These are phyloP conservation scores for Sphinx pinastri DNA, from an alignment of 2,888 invertebrate genomes.

Conservation along the genomic window DNA sequence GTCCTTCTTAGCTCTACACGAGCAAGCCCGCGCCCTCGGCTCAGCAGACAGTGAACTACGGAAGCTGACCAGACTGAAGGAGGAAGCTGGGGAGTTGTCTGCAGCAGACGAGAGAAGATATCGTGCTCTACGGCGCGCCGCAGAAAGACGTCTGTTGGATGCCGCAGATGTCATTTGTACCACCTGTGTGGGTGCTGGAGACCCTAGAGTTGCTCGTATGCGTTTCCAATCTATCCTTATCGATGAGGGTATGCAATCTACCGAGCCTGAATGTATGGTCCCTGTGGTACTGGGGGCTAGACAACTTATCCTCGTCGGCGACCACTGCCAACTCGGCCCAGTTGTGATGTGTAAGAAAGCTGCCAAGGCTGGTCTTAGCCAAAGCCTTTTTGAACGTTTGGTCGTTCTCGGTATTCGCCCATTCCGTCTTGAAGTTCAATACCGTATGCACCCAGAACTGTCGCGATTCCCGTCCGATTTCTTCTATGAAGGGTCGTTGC, in stretches of 20 bases:
- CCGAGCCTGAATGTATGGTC: slow-evolving; percentile 99
- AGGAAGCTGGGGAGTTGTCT: slow-evolving; percentile 98
- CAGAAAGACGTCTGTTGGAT: slow-evolving; percentile 95
- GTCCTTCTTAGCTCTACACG: slow-evolving; percentile 97
- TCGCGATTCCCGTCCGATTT: slow-evolving; percentile 99
- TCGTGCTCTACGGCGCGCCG: slow-evolving; percentile 93
- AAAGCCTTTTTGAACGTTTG: slow-evolving; percentile 97
- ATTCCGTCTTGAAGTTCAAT: slow-evolving; percentile 98
- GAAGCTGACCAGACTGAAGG: slow-evolving; percentile 97
- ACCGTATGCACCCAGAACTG: slow-evolving; percentile 99
- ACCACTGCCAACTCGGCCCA: slow-evolving; percentile 99
- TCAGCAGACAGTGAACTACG: slow-evolving; percentile 94
- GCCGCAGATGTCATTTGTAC: slow-evolving; percentile 99
- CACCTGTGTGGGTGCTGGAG: slow-evolving; percentile 99
- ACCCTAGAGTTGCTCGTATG: slow-evolving; percentile 95
- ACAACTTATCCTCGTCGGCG: slow-evolving; percentile 98
- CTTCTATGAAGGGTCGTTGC: slow-evolving; percentile 99
- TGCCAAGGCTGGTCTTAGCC: slow-evolving; percentile 97
- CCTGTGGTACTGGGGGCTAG: slow-evolving; percentile 98
- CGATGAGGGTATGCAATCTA: slow-evolving; percentile 98
- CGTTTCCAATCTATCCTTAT: slow-evolving; percentile 98
- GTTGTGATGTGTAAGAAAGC: slow-evolving; percentile 99
- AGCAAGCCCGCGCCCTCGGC: slow-evolving; percentile 97
- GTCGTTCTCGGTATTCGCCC: slow-evolving; percentile 99
- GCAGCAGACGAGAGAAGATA: slow-evolving; percentile 98